Conservation (phyloP, 1,140 invertebrate species). For the Epicauta chinensis region DNA sequence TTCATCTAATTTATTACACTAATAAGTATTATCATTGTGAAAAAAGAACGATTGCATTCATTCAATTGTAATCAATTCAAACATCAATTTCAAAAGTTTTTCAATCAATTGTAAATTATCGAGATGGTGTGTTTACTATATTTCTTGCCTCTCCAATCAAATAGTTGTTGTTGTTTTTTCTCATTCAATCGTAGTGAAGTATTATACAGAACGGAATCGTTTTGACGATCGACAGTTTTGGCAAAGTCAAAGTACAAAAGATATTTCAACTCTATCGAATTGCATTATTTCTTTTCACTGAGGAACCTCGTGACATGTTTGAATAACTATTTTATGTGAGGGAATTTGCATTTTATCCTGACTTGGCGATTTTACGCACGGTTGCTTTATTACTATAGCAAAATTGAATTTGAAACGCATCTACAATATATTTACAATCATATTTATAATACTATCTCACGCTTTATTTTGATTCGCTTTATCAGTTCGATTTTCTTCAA, state of each 20-base stretch:
- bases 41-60: constrained; percentile 10
- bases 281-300: constrained; percentile 14
- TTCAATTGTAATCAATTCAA: too few species aligned
- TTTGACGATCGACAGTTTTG: too few species aligned
- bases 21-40: constrained; percentile 7
- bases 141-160: too few species aligned
- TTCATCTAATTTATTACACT: constrained; percentile 15
- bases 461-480: constrained; percentile 6
- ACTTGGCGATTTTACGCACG: constrained; percentile 20
- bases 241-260: neutral
- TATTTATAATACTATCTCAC: constrained; percentile 3
- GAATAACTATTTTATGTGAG: constrained; percentile 16
- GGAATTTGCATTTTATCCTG: constrained; percentile 17
- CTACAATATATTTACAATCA: constrained; percentile 8
- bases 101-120: too few species aligned
- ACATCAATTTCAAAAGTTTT: too few species aligned
- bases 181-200: too few species aligned
- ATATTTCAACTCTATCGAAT: constrained; percentile 12
- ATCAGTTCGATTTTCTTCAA: neutral
- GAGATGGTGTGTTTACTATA: too few species aligned
- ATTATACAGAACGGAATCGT: too few species aligned
- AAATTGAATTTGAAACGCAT: constrained; percentile 16
- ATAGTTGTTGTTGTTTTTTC: too few species aligned
- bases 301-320: constrained; percentile 15
- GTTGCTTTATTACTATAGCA: constrained; percentile 13